Evolutionary conservation across 1,140 invertebrate species (phyloP).

Genomic region (Micrasema minimum): DNA sequence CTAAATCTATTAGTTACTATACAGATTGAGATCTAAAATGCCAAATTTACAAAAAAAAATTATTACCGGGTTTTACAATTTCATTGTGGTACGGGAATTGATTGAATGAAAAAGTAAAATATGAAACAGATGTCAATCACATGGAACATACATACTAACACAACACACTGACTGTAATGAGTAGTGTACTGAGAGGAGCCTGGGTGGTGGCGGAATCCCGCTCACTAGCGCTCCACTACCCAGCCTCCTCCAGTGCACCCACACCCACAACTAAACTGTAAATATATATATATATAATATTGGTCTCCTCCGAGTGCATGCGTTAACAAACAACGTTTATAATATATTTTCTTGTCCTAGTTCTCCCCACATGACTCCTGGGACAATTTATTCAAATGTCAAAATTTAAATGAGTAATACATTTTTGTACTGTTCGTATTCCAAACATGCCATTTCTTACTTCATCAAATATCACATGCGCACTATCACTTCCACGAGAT

Average conservation of each 20-base stretch:
- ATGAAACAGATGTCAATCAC: slow-evolving; percentile 23
- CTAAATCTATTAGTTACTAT: neutral
- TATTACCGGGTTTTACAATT: slow-evolving; percentile 24
- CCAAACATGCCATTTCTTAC: slow-evolving; percentile 44
- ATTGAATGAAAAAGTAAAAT: slow-evolving; percentile 12
- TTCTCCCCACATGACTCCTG: neutral
- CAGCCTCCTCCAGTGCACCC: neutral
- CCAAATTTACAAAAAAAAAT: no score
- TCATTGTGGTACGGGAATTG: slow-evolving; percentile 6
- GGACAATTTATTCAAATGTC: slow-evolving; percentile 44
- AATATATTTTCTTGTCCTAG: slow-evolving; percentile 29
- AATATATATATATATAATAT: slow-evolving; percentile 14
- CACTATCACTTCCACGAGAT: slow-evolving; percentile 40
- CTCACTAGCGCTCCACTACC: no score
- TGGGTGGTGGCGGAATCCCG: no score
- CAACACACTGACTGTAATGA: slow-evolving; percentile 45
- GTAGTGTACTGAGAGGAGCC: slow-evolving; percentile 12
- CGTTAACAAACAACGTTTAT: slow-evolving; percentile 29
- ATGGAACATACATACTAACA: slow-evolving; percentile 25
- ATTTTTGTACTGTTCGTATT: slow-evolving; percentile 53
- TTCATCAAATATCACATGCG: slow-evolving; percentile 46
- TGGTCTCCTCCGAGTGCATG: slow-evolving; percentile 37
- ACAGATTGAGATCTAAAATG: neutral
- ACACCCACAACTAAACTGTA: no score
- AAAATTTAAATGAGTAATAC: slow-evolving; percentile 53